Evolutionary conservation across 2,113 vertebrate species (phyloP).

Genomic region (Gambusia holbrooki): DNA sequence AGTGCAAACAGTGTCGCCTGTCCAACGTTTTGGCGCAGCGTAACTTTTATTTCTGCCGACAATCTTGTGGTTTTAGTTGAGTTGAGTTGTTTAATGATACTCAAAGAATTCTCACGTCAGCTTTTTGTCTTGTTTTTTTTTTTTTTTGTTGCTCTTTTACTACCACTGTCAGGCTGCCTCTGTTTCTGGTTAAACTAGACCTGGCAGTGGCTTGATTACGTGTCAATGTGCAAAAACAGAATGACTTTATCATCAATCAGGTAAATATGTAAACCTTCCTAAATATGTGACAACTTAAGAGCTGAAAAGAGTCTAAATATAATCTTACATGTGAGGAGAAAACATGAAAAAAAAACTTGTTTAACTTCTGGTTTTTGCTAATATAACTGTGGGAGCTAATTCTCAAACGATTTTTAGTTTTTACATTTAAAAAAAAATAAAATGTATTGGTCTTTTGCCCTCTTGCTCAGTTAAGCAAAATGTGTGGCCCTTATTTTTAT

Average conservation of each 20-base stretch:
- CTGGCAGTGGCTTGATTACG: background rate
- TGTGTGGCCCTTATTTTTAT: too few species aligned
- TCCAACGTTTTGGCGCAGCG: background rate
- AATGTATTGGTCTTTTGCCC: too few species aligned
- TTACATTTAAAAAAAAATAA: too few species aligned
- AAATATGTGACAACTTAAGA: background rate
- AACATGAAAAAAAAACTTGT: too few species aligned
- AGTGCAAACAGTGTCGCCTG: background rate
- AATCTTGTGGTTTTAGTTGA: background rate
- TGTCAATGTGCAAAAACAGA: background rate
- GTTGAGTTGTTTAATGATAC: background rate
- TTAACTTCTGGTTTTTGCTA: background rate
- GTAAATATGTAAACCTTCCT: background rate
- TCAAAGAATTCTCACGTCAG: background rate
- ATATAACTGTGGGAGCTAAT: background rate
- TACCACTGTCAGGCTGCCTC: too few species aligned
- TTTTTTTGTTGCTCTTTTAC: background rate
- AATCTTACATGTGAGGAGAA: background rate
- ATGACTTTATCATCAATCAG: background rate
- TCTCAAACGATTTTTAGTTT: background rate
- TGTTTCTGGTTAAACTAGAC: background rate
- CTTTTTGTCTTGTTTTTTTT: background rate
- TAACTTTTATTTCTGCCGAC: background rate
- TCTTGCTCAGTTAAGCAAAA: too few species aligned
- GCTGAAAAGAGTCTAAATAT: background rate